phyloP scores from a whole-genome alignment of 2,113 vertebrate genomes.

The Emydura subglobosa region DNA sequence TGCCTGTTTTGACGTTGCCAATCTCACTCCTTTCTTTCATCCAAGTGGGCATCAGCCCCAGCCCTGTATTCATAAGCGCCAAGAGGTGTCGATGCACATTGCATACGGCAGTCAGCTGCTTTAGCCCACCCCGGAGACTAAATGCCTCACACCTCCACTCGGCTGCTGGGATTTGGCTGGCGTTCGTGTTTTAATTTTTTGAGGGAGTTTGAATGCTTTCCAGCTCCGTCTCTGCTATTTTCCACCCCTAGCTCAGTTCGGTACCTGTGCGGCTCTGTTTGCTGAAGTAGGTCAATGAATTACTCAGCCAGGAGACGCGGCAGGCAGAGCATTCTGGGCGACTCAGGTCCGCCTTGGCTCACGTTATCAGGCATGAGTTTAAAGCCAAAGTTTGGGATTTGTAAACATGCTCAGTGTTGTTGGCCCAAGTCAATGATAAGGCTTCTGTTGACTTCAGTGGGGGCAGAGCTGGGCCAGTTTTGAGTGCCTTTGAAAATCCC shows the following conservation, averaged over 20 bases:
- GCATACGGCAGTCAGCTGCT: slow-evolving; percentile 68
- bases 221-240: slow-evolving; percentile 54
- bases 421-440: neutral
- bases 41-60: slow-evolving; percentile 77
- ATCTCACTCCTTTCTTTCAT: slow-evolving; percentile 60
- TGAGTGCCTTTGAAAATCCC: neutral
- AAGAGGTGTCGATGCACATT: slow-evolving; percentile 74
- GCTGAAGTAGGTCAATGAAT: neutral
- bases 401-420: neutral
- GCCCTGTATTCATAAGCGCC: slow-evolving; percentile 64
- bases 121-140: slow-evolving; percentile 69
- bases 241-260: neutral
- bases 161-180: slow-evolving; percentile 70
- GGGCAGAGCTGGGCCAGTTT: neutral
- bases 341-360: neutral
- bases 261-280: slow-evolving; percentile 70
- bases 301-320: fast-evolving
- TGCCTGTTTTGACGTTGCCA: slow-evolving; percentile 40
- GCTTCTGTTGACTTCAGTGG: neutral
- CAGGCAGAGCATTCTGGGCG: fast-evolving
- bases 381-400: neutral
- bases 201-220: slow-evolving; percentile 73
- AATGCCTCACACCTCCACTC: slow-evolving; percentile 73
- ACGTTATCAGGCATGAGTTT: neutral
- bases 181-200: slow-evolving; percentile 70